These are phyloP conservation scores for Lerista edwardsae DNA, from an alignment of 2,797 vertebrate species.

Conservation along the genomic window DNA sequence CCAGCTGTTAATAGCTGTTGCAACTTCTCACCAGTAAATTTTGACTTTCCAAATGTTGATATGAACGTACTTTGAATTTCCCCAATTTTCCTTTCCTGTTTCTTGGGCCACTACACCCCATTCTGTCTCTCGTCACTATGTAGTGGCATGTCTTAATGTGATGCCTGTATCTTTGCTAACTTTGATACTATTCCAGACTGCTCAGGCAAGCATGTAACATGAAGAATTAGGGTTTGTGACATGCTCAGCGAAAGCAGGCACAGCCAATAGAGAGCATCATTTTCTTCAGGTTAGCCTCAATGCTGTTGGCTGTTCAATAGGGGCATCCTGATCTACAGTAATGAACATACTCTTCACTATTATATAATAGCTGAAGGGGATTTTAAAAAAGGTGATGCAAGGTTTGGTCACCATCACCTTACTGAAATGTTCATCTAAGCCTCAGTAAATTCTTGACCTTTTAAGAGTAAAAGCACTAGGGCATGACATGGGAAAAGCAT, in stretches of 20 bases:
- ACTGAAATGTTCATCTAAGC: conserved; percentile 58
- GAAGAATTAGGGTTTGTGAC: background rate
- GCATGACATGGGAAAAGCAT: conserved; percentile 8
- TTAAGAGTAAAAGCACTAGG: conserved; percentile 27
- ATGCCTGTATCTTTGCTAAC: background rate
- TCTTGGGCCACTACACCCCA: background rate
- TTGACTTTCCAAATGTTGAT: background rate
- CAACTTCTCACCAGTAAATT: background rate
- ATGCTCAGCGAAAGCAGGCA: background rate
- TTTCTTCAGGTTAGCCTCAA: conserved; percentile 33
- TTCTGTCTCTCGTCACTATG: background rate
- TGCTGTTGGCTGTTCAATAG: conserved; percentile 32
- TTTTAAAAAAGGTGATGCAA: conserved; percentile 14
- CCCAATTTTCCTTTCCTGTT: background rate
- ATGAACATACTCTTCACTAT: background rate
- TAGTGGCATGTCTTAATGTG: background rate
- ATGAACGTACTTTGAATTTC: background rate
- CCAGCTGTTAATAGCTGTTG: background rate
- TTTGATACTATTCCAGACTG: background rate
- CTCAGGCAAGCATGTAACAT: background rate
- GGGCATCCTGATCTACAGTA: conserved; percentile 23
- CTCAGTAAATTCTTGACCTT: conserved; percentile 27
- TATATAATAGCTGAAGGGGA: background rate
- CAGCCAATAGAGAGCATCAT: background rate
- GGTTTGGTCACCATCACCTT: conserved; percentile 56